A percentile compares a stretch with the other conserved stretches of the same genome.
phyloP scores from a whole-genome alignment of 2,888 invertebrate species.

The Agrotis puta region DNA sequence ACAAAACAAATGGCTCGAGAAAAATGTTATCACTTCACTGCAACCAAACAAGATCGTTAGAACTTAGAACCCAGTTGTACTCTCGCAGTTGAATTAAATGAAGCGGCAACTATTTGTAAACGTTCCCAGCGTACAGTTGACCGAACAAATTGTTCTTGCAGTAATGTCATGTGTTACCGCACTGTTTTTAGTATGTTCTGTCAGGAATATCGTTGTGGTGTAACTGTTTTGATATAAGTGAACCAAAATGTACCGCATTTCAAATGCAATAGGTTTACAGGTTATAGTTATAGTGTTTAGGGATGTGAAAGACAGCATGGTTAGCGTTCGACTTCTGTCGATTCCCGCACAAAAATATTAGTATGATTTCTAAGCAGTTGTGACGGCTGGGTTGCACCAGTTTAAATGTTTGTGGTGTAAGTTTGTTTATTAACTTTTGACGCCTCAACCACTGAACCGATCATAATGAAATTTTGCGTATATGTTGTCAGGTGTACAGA shows the following conservation, averaged over 20 bases:
- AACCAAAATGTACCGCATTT: not conserved
- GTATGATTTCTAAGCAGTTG: too few relatives aligned
- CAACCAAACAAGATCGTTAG: constrained; percentile 22
- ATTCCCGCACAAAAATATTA: too few relatives aligned
- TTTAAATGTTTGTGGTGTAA: too few relatives aligned
- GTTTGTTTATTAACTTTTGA: too few relatives aligned
- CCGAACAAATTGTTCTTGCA: constrained; percentile 23
- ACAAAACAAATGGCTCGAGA: constrained; percentile 20
- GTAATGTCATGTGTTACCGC: not conserved
- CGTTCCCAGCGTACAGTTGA: constrained; percentile 1
- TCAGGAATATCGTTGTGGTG: not conserved
- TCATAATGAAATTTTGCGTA: too few relatives aligned
- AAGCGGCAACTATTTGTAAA: constrained; percentile 34
- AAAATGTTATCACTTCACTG: constrained; percentile 26
- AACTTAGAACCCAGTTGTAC: constrained; percentile 26
- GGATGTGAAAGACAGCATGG: too few relatives aligned
- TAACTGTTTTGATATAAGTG: not conserved
- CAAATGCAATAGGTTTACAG: too few relatives aligned
- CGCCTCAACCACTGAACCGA: too few relatives aligned
- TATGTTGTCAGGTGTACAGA: too few relatives aligned
- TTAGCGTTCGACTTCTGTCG: too few relatives aligned
- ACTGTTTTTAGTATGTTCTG: not conserved
- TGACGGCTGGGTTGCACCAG: too few relatives aligned
- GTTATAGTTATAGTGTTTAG: too few relatives aligned
- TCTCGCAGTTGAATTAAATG: constrained; percentile 31